These are phyloP conservation scores for Acanthochromis polyacanthus DNA, from an alignment of 2,113 vertebrate species.

Conservation along the genomic window DNA sequence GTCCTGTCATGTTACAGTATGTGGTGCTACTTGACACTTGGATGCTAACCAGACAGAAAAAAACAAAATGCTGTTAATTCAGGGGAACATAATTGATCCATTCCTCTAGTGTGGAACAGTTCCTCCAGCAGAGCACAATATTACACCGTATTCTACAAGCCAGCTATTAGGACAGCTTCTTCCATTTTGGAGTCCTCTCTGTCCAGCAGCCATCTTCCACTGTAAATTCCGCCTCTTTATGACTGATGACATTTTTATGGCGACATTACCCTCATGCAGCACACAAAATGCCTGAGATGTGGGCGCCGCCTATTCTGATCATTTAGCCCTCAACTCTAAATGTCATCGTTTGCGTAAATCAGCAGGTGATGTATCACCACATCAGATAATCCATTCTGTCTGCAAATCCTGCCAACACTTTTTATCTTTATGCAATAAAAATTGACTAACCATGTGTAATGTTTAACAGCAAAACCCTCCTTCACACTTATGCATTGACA, in stretches of 20 bases:
- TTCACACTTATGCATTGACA: background rate
- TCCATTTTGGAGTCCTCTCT: background rate
- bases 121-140: background rate
- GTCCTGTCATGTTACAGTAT: no score
- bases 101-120: background rate
- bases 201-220: background rate
- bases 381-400: slow-evolving; percentile 40
- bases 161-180: background rate
- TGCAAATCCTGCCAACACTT: slow-evolving; percentile 25
- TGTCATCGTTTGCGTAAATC: slow-evolving; percentile 50
- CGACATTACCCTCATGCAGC: background rate
- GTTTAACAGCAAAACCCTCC: slow-evolving; percentile 24
- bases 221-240: slow-evolving; percentile 15
- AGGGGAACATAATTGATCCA: background rate
- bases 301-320: background rate
- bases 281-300: background rate
- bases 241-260: slow-evolving; percentile 33
- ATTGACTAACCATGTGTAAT: slow-evolving; percentile 4
- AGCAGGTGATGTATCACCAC: slow-evolving; percentile 30
- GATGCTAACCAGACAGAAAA: no score
- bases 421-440: slow-evolving; percentile 29
- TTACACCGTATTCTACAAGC: background rate
- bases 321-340: slow-evolving; percentile 22
- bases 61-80: no score
- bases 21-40: no score